Percentiles rank a stretch among this genome's conserved stretches.
Conservation (phyloP, 1,140 invertebrate genomes). For the Sweltsa coloradensis region DNA sequence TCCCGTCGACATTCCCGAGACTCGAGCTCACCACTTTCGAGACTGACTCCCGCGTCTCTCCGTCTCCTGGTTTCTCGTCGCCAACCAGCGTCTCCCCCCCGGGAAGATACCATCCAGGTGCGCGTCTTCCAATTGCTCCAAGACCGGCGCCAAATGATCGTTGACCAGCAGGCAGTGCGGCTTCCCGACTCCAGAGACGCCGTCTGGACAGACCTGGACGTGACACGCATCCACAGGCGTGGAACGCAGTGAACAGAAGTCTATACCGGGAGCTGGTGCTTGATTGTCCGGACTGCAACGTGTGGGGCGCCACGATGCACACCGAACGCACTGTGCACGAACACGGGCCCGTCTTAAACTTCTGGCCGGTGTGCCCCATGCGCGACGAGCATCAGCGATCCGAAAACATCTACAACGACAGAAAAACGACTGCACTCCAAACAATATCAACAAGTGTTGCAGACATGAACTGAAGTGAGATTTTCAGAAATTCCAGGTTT, state of each 20-base stretch:
- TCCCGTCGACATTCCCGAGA: constrained; percentile 22
- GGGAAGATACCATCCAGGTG: background rate
- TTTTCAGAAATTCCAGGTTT: constrained; percentile 55
- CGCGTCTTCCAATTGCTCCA: constrained; percentile 14
- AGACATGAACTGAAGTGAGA: constrained; percentile 47
- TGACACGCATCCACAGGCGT: constrained; percentile 35
- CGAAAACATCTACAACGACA: constrained; percentile 12
- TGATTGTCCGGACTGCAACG: constrained; percentile 30
- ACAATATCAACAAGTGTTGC: constrained; percentile 47
- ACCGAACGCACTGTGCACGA: constrained; percentile 23
- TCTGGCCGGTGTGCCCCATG: constrained; percentile 21
- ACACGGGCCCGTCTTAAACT: constrained; percentile 31
- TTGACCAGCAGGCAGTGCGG: constrained; percentile 8
- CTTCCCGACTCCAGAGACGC: constrained; percentile 8
- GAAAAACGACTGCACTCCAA: constrained; percentile 34
- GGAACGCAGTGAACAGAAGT: constrained; percentile 30
- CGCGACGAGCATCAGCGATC: constrained; percentile 6
- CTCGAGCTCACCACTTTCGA: constrained; percentile 4
- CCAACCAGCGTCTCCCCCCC: background rate
- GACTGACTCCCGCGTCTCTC: constrained; percentile 24
- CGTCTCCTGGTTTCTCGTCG: constrained; percentile 18
- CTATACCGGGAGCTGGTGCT: constrained; percentile 37
- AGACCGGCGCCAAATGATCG: constrained; percentile 12
- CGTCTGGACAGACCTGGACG: constrained; percentile 41
- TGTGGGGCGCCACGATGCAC: background rate